Evolutionary conservation across 2,113 vertebrate genomes (phyloP).

Genomic region (Phrynosoma platyrhinos): DNA sequence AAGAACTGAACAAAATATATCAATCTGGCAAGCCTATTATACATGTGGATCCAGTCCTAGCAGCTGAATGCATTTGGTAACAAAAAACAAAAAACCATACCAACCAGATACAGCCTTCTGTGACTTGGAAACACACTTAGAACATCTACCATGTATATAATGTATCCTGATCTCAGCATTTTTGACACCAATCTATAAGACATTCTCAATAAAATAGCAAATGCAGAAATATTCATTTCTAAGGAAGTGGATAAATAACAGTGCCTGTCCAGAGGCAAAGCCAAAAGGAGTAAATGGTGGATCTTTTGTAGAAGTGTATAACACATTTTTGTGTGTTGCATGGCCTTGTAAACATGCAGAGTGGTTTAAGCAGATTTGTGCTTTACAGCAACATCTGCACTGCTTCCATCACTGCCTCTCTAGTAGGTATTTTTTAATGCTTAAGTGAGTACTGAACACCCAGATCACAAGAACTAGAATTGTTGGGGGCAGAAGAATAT

Average conservation of each 20-base stretch:
- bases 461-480: background rate
- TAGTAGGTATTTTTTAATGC: background rate
- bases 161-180: background rate
- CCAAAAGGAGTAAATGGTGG: background rate
- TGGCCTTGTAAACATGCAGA: background rate
- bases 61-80: background rate
- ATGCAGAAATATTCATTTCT: background rate
- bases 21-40: background rate
- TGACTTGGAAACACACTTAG: background rate
- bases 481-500: background rate
- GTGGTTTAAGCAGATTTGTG: background rate
- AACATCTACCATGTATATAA: background rate
- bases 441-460: background rate
- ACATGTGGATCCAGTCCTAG: background rate
- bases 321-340: background rate
- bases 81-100: background rate
- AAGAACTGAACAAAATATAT: background rate
- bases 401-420: background rate
- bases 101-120: background rate
- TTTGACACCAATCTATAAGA: background rate
- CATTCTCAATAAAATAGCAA: background rate
- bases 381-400: background rate
- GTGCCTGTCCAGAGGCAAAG: background rate
- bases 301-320: background rate
- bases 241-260: background rate